Conservation (phyloP, 2,888 invertebrate genomes). For the Acronicta leporina region DNA sequence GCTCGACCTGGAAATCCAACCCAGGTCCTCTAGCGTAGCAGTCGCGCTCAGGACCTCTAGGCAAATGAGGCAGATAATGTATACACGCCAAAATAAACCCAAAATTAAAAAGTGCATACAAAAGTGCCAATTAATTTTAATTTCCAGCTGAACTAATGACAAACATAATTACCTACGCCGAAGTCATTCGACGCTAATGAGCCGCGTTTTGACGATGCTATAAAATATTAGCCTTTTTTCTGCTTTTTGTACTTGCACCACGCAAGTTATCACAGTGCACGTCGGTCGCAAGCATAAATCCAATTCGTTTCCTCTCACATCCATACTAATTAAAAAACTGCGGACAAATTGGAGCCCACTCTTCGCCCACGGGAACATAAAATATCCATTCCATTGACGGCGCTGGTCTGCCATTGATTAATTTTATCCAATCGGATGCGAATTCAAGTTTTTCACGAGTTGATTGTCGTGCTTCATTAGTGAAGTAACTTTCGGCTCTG, state of each 20-base stretch:
- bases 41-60: no score
- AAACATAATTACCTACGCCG: slow-evolving; percentile 35
- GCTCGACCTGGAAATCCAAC: no score
- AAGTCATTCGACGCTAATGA: slow-evolving; percentile 59
- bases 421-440: slow-evolving; percentile 84
- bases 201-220: slow-evolving; percentile 56
- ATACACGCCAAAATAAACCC: slow-evolving; percentile 26
- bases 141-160: slow-evolving; percentile 53
- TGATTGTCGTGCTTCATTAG: slow-evolving; percentile 82
- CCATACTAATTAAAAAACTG: slow-evolving; percentile 87
- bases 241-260: slow-evolving; percentile 58
- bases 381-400: slow-evolving; percentile 85
- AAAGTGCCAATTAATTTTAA: slow-evolving; percentile 58
- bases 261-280: slow-evolving; percentile 60
- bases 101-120: slow-evolving; percentile 39
- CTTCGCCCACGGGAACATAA: slow-evolving; percentile 85
- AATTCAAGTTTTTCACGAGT: slow-evolving; percentile 81
- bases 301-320: slow-evolving; percentile 84
- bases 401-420: slow-evolving; percentile 80
- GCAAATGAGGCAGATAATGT: no score
- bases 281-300: slow-evolving; percentile 73
- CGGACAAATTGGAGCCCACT: slow-evolving; percentile 86
- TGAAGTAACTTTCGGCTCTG: slow-evolving; percentile 62
- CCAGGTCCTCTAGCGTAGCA: no score
- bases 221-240: slow-evolving; percentile 58